These are phyloP conservation scores for Flexamia atlantica DNA, from an alignment of 2,888 invertebrate genomes.

Conservation along the genomic window DNA sequence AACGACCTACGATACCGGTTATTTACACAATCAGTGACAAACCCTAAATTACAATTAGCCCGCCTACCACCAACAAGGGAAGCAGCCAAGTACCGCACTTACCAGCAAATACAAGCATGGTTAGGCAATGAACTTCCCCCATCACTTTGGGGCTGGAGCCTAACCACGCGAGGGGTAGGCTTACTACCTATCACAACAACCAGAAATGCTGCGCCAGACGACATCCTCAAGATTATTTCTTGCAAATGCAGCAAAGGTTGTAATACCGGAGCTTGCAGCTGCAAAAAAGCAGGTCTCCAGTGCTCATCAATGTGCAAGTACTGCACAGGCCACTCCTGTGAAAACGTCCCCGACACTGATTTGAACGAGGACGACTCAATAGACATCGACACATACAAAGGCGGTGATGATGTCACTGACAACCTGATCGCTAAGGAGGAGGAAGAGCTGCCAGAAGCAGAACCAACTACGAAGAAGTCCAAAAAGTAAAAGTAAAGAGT, in stretches of 20 bases:
- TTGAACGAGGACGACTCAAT: background rate
- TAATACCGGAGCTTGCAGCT: background rate
- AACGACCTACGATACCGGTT: conserved; percentile 60
- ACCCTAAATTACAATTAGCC: conserved; percentile 38
- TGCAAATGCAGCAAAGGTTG: background rate
- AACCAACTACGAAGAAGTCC: no score
- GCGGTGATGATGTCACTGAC: no score
- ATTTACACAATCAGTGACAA: conserved; percentile 52
- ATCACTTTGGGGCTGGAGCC: background rate
- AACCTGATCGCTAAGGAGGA: no score
- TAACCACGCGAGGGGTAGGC: background rate
- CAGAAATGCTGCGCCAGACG: background rate
- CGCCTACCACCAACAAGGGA: conserved; percentile 51
- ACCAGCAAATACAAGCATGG: conserved; percentile 45
- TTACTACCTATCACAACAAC: background rate
- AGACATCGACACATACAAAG: no score
- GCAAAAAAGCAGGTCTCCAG: background rate
- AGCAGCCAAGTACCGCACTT: conserved; percentile 6
- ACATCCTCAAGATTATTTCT: background rate
- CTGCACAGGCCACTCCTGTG: background rate
- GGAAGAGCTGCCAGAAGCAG: no score
- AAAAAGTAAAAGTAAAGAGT: no score
- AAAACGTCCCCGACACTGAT: background rate
- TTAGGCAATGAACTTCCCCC: background rate
- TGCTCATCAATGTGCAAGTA: background rate